Evolutionary conservation across 2,888 invertebrate genomes (phyloP).

Genomic region (Cerastis rubricosa): DNA sequence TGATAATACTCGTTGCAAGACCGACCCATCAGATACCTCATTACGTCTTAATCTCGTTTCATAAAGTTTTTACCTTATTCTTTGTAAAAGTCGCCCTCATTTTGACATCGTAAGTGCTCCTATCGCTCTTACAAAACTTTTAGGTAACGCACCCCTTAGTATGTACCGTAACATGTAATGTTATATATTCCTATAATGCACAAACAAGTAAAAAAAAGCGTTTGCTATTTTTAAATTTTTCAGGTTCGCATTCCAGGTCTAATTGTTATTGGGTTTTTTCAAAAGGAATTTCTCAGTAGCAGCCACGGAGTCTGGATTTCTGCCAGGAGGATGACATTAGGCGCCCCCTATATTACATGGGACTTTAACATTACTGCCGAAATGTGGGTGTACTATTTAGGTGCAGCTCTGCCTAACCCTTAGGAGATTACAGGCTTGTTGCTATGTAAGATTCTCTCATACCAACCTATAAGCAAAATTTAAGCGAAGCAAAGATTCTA

Average conservation of each 20-base stretch:
- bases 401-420: too few relatives aligned
- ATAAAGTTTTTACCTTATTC: not conserved
- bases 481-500: not conserved
- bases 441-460: too few relatives aligned
- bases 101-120: not conserved
- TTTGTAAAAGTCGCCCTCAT: not conserved
- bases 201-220: not conserved
- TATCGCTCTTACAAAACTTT: not conserved
- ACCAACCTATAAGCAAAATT: not conserved
- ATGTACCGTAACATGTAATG: not conserved
- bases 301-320: too few relatives aligned
- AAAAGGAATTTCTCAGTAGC: too few relatives aligned
- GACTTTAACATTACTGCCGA: too few relatives aligned
- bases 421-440: too few relatives aligned
- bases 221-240: too few relatives aligned
- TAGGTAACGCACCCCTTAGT: not conserved
- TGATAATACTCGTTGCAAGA: not conserved
- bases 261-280: too few relatives aligned
- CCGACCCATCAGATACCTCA: not conserved
- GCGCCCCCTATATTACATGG: too few relatives aligned
- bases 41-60: not conserved
- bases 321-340: too few relatives aligned
- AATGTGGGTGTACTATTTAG: too few relatives aligned
- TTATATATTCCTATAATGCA: not conserved
- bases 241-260: too few relatives aligned